Conservation (phyloP, 2,113 vertebrate genomes). For the Ammodytes marinus region DNA sequence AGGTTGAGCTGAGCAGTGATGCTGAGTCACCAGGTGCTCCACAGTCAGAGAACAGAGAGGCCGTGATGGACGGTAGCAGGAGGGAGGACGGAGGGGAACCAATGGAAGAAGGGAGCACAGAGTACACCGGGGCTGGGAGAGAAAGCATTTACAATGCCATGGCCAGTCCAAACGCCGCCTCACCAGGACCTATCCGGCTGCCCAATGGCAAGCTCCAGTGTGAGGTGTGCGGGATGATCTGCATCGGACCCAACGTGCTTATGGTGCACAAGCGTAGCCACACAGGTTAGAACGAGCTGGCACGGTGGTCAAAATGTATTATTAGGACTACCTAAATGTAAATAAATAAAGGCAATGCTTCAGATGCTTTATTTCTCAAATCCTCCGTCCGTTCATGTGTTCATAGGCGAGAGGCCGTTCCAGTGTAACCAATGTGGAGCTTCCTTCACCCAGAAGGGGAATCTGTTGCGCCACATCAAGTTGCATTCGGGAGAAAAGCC, state of each 20-base stretch:
- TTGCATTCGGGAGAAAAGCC: constrained; percentile 98
- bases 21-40: constrained; percentile 89
- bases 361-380: neutral
- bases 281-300: constrained; percentile 87
- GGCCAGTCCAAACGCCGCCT: constrained; percentile 86
- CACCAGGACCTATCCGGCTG: constrained; percentile 92
- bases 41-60: constrained; percentile 85
- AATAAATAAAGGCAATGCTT: neutral
- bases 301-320: neutral
- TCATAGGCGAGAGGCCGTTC: constrained; percentile 93
- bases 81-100: constrained; percentile 84
- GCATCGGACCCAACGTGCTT: constrained; percentile 96
- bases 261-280: constrained; percentile 99
- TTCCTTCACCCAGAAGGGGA: constrained; percentile 99
- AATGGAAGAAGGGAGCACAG: constrained; percentile 81
- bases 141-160: constrained; percentile 88
- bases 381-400: constrained; percentile 18
- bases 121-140: constrained; percentile 77
- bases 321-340: neutral
- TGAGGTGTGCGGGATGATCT: constrained; percentile 96
- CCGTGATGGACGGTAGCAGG: constrained; percentile 74
- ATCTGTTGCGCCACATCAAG: constrained; percentile 96
- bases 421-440: constrained; percentile 98
- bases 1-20: constrained; percentile 96
- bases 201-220: constrained; percentile 97